Conservation (phyloP, 2,797 vertebrate species). For the Phoxinus dragarum region DNA sequence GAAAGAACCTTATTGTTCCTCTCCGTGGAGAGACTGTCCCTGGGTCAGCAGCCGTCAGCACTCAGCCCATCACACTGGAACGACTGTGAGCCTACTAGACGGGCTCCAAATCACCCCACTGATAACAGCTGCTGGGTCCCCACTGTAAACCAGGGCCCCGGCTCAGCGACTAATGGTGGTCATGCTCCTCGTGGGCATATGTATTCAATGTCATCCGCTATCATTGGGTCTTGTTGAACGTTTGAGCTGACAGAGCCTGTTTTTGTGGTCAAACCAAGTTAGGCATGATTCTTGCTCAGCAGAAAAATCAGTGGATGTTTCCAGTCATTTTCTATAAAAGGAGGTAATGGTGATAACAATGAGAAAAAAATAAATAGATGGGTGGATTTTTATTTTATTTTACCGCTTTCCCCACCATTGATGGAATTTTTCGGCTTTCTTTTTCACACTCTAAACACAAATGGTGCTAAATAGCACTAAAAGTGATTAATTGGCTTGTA, state of each 20-base stretch:
- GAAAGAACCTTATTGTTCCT: constrained; percentile 54
- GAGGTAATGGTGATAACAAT: background rate
- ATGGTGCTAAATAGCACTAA: no score
- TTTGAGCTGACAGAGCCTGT: background rate
- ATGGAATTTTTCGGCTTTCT: background rate
- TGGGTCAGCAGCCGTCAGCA: constrained; percentile 46
- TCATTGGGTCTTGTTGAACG: background rate
- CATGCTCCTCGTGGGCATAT: background rate
- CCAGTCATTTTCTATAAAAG: background rate
- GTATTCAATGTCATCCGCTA: background rate
- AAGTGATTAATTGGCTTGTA: no score
- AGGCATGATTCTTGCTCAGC: background rate
- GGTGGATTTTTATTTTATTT: background rate
- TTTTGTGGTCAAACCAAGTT: background rate
- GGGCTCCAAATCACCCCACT: constrained; percentile 21
- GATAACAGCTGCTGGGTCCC: constrained; percentile 54
- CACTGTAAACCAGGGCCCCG: background rate
- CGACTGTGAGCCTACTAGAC: constrained; percentile 24
- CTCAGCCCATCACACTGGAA: constrained; percentile 48
- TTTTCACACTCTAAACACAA: background rate
- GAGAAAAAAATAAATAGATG: background rate
- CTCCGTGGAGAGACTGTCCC: constrained; percentile 49
- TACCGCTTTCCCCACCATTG: background rate
- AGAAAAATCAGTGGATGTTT: background rate
- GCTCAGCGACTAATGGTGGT: background rate